These are phyloP conservation scores for Pimpla rufipes DNA, from an alignment of 2,888 invertebrate genomes.

Conservation along the genomic window DNA sequence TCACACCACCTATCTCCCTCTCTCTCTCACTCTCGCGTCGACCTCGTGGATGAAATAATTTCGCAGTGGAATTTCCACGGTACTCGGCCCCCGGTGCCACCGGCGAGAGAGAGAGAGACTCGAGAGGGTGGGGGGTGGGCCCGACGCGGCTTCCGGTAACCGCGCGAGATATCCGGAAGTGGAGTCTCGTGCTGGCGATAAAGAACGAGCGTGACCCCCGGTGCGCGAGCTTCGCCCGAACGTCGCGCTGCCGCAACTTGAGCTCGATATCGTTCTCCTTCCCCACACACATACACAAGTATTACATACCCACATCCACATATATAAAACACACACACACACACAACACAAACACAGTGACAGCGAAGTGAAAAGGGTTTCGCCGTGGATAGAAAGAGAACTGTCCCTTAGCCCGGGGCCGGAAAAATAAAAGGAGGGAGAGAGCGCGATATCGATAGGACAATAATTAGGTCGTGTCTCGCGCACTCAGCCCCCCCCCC, in stretches of 20 bases:
- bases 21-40: conserved; percentile 22
- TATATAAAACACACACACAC: background rate
- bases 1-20: conserved; percentile 41
- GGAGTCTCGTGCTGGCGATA: conserved; percentile 65
- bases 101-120: background rate
- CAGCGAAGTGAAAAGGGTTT: conserved; percentile 34
- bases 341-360: background rate
- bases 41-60: conserved; percentile 64
- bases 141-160: conserved; percentile 62
- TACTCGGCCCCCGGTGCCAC: conserved; percentile 23
- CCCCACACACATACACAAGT: background rate
- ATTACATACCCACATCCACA: too few species aligned
- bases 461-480: conserved; percentile 61
- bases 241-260: conserved; percentile 7
- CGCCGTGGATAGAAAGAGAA: background rate
- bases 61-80: conserved; percentile 53
- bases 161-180: conserved; percentile 67
- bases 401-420: background rate
- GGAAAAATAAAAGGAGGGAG: conserved; percentile 18
- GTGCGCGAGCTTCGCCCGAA: conserved; percentile 32
- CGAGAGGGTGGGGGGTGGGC: conserved; percentile 24
- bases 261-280: conserved; percentile 14
- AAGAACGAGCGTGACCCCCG: conserved; percentile 64
- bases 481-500: background rate
- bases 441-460: conserved; percentile 44